phyloP scores from a whole-genome alignment of 2,113 vertebrate genomes.

The Poeciliopsis retropinna region DNA sequence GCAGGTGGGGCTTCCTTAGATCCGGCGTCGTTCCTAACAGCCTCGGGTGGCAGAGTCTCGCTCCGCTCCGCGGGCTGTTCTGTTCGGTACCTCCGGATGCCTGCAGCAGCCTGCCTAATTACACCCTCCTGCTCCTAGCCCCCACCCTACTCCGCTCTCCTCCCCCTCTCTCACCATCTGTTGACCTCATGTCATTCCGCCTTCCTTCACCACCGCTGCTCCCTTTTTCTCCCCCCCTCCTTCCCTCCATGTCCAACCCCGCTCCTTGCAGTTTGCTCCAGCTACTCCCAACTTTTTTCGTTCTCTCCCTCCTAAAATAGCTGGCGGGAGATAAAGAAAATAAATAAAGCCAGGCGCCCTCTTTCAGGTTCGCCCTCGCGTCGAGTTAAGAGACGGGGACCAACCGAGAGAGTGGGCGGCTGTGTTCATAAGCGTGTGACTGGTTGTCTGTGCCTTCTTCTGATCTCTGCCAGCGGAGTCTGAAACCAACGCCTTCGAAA shows the following conservation, averaged over 20 bases:
- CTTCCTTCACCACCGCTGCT: slow-evolving; percentile 60
- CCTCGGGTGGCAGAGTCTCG: slow-evolving; percentile 1
- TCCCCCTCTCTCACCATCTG: slow-evolving; percentile 71
- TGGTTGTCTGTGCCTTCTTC: slow-evolving; percentile 51
- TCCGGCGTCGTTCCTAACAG: slow-evolving; percentile 7
- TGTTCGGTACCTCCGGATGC: slow-evolving; percentile 35
- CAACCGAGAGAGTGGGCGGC: neutral
- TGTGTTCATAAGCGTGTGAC: slow-evolving; percentile 43
- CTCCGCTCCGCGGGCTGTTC: slow-evolving; percentile 45
- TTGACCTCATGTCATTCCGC: slow-evolving; percentile 76
- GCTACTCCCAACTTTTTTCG: slow-evolving; percentile 50
- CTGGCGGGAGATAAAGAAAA: slow-evolving; percentile 54
- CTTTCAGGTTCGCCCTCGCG: slow-evolving; percentile 34
- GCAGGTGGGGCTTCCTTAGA: slow-evolving; percentile 16
- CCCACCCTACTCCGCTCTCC: neutral
- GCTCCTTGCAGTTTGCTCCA: slow-evolving; percentile 43
- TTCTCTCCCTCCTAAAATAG: slow-evolving; percentile 71
- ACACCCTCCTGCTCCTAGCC: slow-evolving; percentile 34
- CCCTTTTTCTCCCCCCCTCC: too few relatives aligned
- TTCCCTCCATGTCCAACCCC: slow-evolving; percentile 4
- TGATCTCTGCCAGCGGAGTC: slow-evolving; percentile 41
- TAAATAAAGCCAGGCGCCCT: slow-evolving; percentile 67
- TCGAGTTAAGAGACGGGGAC: slow-evolving; percentile 23
- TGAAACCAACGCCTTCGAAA: slow-evolving; percentile 59
- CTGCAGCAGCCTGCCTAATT: slow-evolving; percentile 53